Base-by-base conservation (phyloP, 2,113 vertebrate genomes). In the Clinocottus analis region DNA sequence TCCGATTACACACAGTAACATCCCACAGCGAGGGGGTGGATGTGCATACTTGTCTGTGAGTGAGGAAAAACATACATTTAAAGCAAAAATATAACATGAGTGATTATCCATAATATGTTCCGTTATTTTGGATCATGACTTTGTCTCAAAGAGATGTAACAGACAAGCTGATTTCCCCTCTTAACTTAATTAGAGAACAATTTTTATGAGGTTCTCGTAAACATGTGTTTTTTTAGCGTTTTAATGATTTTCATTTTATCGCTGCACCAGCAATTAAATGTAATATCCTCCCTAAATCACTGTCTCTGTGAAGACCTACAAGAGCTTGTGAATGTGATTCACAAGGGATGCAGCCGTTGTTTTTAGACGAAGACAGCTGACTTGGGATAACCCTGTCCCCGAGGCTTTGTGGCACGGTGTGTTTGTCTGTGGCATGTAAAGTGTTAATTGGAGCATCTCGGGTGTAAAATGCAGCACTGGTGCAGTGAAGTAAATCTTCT, bases 361-460 rank as follows among this genome's bases (percentile, higher is more conserved):
- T 87, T 85, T 75, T 55, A 81, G 71, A 56, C 31, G 1, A 14
- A 53, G 67, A 55, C 41, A 41, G 65, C 5, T 59, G 78, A 82
- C 79, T 83, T 62, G 68, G 64, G 73, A 73, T 80, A 75, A 80
- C 79, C 56, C 6, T 0, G 27, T 86, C 85, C 77, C 81, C 0
- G 7, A 75, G 82, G 85, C 65, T 61, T 66, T 1, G 25, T 25
- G 37, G 67, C 43, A 19, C 59, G 0, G 8, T 59, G 77, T 89
- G 84, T 93, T 87, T 89, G 63, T 90, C 75, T 75, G 79, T 77
- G 62, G 31, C 65, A 19, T 66, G 58, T 65, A n/a, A 60, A 47
- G 58, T 84, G 77, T 82, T 93, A 89, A 92, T 90, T 91, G 83
- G 88, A 78, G 85, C 25, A 21, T 85, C 89, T 86, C 87, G 87